Base-by-base conservation (phyloP, 2,888 invertebrate genomes). In the Lordiphosa fenestrarum region DNA sequence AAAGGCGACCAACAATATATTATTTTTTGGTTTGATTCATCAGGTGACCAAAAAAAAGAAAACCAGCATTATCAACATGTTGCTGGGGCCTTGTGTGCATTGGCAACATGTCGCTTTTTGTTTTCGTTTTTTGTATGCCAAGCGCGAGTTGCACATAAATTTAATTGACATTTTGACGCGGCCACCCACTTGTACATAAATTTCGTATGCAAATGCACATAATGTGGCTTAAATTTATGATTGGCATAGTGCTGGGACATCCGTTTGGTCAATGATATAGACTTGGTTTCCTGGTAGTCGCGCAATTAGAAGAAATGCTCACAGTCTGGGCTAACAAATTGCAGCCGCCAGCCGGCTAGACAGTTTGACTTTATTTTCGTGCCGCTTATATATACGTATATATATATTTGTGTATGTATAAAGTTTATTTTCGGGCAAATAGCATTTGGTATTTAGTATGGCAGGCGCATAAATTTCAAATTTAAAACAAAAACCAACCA, bases 141-240 rank as follows among this genome's bases (percentile, higher is more conserved):
- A 51, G 35, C 60, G 71, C 62, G 30, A 33, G 50, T 64, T 56
- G 67, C 59, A 62, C 67, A 73, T 73, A 73, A 73, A 73, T 73
- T 47, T 44, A 71, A 74, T 71, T 73, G 72, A 73, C 72, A 73
- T 71, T 52, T 73, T 71, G 72, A 73, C 72, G 72, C 74, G 68
- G 50, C 72, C 72, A 73, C 72, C 72, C 74, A 74, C 71, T 37
- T 37, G 41, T 36, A n/a, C 54, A 60, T 65, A 49, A 61, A 67
- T 57, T 73, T 47, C 30, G 33, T 51, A 66, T 68, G 63, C 61
- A 61, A 63, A 61, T 64, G 7, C 23, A 51, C 47, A 42, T 25
- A 7, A 44, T 21, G 40, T 7, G 46, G 50, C 47, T 59, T 40
- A 38, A 7, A 33, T 25, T 47, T 35, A 37, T 30, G 30, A 15